A percentile compares a stretch with the other conserved stretches of the same genome.
Conservation (phyloP, 2,113 vertebrate genomes). For the Naja naja region DNA sequence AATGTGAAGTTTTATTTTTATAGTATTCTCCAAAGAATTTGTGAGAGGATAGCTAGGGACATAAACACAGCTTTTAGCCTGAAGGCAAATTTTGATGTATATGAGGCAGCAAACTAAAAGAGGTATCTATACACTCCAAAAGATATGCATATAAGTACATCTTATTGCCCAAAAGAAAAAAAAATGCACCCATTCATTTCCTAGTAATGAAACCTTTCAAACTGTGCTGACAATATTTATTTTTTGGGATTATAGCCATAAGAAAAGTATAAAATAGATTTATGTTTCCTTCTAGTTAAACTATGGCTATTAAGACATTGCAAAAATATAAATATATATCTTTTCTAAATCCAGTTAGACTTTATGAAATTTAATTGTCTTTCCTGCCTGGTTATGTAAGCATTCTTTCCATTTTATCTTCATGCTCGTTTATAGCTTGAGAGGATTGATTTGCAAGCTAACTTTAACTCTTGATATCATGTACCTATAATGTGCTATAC, state of each 20-base stretch:
- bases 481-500: neutral
- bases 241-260: neutral
- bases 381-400: neutral
- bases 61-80: neutral
- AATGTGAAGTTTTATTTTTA: neutral
- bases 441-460: neutral
- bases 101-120: neutral
- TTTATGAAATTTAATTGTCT: neutral
- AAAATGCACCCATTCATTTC: neutral
- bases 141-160: neutral
- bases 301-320: neutral
- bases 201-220: neutral
- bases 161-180: neutral
- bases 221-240: neutral
- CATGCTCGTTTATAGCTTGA: constrained; percentile 3
- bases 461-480: neutral
- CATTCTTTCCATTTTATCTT: neutral
- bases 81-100: neutral
- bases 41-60: neutral
- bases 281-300: neutral
- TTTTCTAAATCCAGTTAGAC: neutral
- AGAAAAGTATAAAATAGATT: neutral
- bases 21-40: neutral
- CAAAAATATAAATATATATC: neutral
- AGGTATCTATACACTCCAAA: neutral